These are phyloP conservation scores for Pristis pectinata DNA, from an alignment of 2,797 vertebrate genomes.

Conservation along the genomic window DNA sequence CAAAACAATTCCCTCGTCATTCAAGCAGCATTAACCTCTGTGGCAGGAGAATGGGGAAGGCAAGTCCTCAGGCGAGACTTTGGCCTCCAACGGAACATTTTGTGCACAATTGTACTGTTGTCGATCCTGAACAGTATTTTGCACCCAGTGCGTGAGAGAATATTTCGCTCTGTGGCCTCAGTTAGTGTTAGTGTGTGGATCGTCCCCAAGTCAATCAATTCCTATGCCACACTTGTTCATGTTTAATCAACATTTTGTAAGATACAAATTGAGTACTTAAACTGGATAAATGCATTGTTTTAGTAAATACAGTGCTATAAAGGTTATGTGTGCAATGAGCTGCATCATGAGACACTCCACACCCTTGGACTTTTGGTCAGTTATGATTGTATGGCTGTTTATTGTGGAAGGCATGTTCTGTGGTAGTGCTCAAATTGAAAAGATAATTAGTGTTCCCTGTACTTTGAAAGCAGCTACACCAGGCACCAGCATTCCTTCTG, in stretches of 20 bases:
- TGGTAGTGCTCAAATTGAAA: not conserved
- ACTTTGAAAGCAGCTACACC: not conserved
- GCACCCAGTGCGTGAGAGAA: too few relatives aligned
- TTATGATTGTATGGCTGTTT: not conserved
- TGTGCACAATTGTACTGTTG: too few relatives aligned
- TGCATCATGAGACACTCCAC: not conserved
- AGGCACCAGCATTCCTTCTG: not conserved
- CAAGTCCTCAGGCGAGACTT: too few relatives aligned
- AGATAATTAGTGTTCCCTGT: not conserved
- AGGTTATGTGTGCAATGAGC: not conserved
- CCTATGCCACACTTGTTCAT: too few relatives aligned
- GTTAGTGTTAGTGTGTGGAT: too few relatives aligned
- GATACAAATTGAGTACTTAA: not conserved
- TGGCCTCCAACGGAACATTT: too few relatives aligned
- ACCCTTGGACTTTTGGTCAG: not conserved
- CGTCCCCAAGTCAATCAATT: too few relatives aligned
- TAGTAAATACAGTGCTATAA: not conserved
- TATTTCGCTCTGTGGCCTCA: too few relatives aligned
- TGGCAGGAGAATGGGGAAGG: too few relatives aligned
- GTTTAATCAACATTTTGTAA: not conserved
- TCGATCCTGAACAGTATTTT: too few relatives aligned
- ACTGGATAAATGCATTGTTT: not conserved
- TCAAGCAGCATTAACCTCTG: too few relatives aligned
- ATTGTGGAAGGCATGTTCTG: not conserved
- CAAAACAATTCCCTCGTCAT: too few relatives aligned